phyloP scores from a whole-genome alignment of 2,797 vertebrate species.

The Gymnodraco acuticeps region DNA sequence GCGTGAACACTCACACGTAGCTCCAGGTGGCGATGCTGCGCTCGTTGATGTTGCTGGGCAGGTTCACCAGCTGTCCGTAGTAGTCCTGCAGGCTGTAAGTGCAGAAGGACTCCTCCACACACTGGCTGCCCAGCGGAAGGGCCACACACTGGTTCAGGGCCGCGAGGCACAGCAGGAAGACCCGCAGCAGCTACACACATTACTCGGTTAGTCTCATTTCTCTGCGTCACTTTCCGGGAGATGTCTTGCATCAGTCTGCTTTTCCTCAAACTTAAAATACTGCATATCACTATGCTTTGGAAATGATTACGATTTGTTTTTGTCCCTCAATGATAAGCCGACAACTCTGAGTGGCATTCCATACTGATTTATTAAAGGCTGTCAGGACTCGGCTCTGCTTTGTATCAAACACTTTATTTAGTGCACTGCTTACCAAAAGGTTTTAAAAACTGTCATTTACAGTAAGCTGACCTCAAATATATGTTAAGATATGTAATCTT shows the following conservation, averaged over 20 bases:
- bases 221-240: background rate
- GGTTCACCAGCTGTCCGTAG: conserved; percentile 75
- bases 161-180: conserved; percentile 73
- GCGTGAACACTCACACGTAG: conserved; percentile 79
- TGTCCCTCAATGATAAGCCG: background rate
- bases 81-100: conserved; percentile 77
- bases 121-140: conserved; percentile 71
- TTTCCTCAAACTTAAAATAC: background rate
- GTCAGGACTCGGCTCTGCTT: background rate
- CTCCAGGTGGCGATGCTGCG: conserved; percentile 85
- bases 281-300: background rate
- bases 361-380: background rate
- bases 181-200: conserved; percentile 63
- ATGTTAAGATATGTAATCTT: background rate
- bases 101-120: conserved; percentile 80
- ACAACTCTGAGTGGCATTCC: background rate
- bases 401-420: background rate
- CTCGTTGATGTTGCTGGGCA: conserved; percentile 81
- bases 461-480: background rate
- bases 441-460: background rate
- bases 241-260: background rate
- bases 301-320: background rate
- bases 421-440: background rate
- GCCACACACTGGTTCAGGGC: conserved; percentile 64
- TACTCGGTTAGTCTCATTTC: background rate